Percentiles rank a stretch among this genome's conserved stretches.
phyloP scores from a whole-genome alignment of 2,888 invertebrate species.

The Teleogryllus oceanicus region DNA sequence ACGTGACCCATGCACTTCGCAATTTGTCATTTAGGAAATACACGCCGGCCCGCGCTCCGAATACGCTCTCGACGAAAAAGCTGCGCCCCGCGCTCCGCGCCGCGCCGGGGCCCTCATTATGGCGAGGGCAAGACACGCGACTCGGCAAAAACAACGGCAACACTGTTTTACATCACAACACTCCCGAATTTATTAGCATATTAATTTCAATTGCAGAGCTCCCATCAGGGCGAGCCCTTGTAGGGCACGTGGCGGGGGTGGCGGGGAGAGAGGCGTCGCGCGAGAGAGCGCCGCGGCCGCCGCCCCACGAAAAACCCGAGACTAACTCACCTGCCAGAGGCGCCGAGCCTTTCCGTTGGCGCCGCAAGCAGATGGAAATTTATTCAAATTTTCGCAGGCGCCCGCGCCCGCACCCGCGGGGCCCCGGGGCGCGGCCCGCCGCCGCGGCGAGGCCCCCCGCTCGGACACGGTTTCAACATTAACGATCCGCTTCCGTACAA shows the following conservation, averaged over 20 bases:
- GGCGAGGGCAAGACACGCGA: no score
- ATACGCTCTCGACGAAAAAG: background rate
- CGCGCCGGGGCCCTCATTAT: background rate
- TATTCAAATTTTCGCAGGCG: background rate
- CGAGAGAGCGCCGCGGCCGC: background rate
- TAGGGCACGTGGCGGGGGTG: background rate
- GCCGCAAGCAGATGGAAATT: background rate
- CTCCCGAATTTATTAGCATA: background rate
- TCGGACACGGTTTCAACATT: no score
- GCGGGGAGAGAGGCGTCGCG: background rate
- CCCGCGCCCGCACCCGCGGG: background rate
- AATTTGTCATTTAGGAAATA: background rate
- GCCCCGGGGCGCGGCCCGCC: no score
- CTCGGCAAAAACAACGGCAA: background rate
- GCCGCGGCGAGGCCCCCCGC: no score
- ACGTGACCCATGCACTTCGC: background rate
- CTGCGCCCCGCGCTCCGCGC: background rate
- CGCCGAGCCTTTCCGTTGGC: background rate
- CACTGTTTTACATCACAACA: slow-evolving; percentile 4
- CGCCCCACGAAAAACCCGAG: background rate
- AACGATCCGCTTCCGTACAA: no score
- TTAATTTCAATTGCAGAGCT: background rate
- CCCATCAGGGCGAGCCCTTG: background rate
- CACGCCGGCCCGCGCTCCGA: background rate
- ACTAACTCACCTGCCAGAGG: background rate